These are phyloP conservation scores for Clupea harengus DNA, from an alignment of 2,113 vertebrate species.

Conservation along the genomic window DNA sequence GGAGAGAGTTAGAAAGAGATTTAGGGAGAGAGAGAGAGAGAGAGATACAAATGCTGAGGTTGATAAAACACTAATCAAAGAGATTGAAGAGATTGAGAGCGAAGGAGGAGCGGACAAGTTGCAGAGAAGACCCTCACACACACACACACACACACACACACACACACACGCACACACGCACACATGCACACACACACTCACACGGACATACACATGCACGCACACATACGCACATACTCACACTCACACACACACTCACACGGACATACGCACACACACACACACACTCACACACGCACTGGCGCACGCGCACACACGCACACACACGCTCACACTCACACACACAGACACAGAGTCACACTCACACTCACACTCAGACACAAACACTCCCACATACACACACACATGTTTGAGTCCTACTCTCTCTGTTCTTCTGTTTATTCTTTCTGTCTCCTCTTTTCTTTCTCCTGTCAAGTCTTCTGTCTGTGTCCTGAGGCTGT, in stretches of 20 bases:
- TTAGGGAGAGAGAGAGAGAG: background rate
- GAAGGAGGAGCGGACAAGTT: constrained; percentile 42
- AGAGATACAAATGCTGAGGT: background rate
- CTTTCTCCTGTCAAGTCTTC: no score
- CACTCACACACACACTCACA: no score
- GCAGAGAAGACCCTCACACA: constrained; percentile 39
- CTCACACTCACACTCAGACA: background rate
- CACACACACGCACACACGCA: background rate
- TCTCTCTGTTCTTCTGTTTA: no score
- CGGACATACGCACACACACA: no score
- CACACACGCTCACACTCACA: no score
- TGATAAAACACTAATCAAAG: background rate
- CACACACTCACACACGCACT: constrained; percentile 7
- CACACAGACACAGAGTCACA: background rate
- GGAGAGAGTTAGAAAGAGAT: background rate
- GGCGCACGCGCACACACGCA: constrained; percentile 20
- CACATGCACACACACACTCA: background rate
- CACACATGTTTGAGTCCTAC: no score
- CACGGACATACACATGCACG: no score
- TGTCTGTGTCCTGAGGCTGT: no score
- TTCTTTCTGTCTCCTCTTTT: no score
- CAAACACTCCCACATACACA: constrained; percentile 8
- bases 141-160: constrained; percentile 11
- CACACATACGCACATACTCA: no score
- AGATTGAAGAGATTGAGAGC: background rate